A percentile compares a stretch with the other conserved stretches of the same genome.
These are phyloP conservation scores for Typhlomys cinereus DNA, from an alignment of 2,113 vertebrate species.

Conservation along the genomic window DNA sequence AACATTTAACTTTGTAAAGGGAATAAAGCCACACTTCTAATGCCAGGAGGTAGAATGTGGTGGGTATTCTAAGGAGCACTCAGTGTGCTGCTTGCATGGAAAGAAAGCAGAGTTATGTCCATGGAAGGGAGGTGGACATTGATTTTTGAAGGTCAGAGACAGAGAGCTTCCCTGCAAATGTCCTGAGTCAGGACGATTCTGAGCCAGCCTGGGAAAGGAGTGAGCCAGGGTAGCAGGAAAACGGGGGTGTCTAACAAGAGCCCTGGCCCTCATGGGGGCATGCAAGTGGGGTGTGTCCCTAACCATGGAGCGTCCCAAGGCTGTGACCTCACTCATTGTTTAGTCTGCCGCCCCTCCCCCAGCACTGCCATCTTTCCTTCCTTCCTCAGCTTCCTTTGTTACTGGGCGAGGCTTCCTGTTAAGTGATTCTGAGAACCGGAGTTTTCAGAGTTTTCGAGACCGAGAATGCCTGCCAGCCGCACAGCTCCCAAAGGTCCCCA, in stretches of 20 bases:
- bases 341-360: constrained; percentile 31
- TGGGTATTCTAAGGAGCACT: neutral
- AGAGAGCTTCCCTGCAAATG: too few relatives aligned
- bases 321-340: constrained; percentile 69
- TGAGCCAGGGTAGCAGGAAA: neutral
- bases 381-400: constrained; percentile 78
- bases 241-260: neutral
- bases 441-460: constrained; percentile 66
- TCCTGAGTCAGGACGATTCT: neutral
- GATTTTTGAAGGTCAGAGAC: neutral
- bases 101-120: neutral
- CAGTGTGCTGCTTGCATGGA: neutral
- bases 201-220: neutral
- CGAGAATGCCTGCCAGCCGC: constrained; percentile 59
- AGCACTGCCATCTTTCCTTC: constrained; percentile 76
- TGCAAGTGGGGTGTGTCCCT: neutral
- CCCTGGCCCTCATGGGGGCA: neutral
- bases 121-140: neutral
- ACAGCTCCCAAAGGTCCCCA: neutral
- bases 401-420: constrained; percentile 79
- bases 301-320: neutral
- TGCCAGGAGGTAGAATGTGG: too few relatives aligned
- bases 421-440: constrained; percentile 75
- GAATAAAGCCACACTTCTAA: neutral
- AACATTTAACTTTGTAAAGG: neutral